Evolutionary conservation across 2,888 invertebrate species (phyloP).

Genomic region (Lampropteryx suffumata): DNA sequence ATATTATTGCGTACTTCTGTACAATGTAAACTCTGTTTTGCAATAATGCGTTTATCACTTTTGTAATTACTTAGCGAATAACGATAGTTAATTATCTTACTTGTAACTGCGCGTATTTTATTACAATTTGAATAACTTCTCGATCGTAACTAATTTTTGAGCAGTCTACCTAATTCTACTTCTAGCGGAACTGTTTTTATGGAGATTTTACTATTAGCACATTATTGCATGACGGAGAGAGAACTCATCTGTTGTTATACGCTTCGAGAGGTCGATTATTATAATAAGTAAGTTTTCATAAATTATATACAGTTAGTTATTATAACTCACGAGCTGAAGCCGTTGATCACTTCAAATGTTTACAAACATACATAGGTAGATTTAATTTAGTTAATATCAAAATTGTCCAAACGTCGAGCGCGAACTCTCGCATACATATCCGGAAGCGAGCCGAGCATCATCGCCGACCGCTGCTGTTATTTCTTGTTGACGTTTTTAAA

Average conservation of each 20-base stretch:
- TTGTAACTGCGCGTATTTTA: constrained; percentile 13
- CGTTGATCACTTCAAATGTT: constrained; percentile 8
- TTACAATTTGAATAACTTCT: constrained; percentile 6
- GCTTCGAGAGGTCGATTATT: constrained; percentile 39
- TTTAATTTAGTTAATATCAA: neutral
- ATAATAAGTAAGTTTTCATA: constrained; percentile 32
- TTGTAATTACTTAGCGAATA: constrained; percentile 17
- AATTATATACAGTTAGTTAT: constrained; percentile 10
- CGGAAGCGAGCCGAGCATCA: neutral
- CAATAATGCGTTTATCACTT: constrained; percentile 24
- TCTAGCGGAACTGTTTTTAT: constrained; percentile 20
- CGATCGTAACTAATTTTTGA: constrained; percentile 20
- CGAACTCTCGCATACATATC: constrained; percentile 23
- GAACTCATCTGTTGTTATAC: constrained; percentile 34
- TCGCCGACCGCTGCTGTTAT: constrained; percentile 29
- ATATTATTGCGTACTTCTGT: constrained; percentile 35
- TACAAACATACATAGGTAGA: too few species aligned
- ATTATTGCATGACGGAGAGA: constrained; percentile 24
- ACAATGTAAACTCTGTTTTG: constrained; percentile 24
- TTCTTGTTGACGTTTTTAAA: constrained; percentile 68
- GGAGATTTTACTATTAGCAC: constrained; percentile 15
- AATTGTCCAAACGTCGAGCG: neutral
- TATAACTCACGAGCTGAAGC: constrained; percentile 3
- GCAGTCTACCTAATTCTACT: constrained; percentile 21
- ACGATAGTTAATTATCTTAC: constrained; percentile 17